Evolutionary conservation across 2,797 vertebrate species (phyloP), one percentile per base, ranked within the genome.

Genomic region (Zalophus californianus): DNA sequence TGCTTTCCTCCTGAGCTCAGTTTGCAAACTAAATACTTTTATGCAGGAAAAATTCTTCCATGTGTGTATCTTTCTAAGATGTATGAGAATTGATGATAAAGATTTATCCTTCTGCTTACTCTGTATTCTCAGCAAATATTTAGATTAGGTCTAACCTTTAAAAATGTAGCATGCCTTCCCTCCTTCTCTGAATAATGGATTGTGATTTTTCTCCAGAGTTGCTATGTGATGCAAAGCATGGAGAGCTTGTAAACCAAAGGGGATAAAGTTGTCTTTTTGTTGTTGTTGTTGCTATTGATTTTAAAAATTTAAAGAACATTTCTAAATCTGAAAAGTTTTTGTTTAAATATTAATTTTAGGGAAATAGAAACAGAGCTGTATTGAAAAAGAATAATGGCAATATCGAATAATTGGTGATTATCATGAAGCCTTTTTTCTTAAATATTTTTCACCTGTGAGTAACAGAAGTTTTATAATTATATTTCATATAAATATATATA

Each of bases 51-150:
- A 23, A 32, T 44, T 72, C 44, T 29, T 54, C 41, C 52, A 93
- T 70, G 64, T 91, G 50, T 56, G 6, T 29, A n/a, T 92, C 87
- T 94, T 95, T 93, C n/a, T 52, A 78, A 91, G 70, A 56, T 52
- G 89, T 13, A 86, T 35, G 58, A 93, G 90, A 91, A 68, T n/a
- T 35, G 50, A 87, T 41, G 68, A 75, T 86, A 93, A 82, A 85
- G 54, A 66, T 90, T n/a, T 80, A 78, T 41, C 41, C 27, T 75
- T 80, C 77, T 87, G 60, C 35, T 90, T 73, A 68, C 15, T 91
- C n/a, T 91, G 48, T 82, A 18, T 97, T 93, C 62, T 96, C 56
- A 70, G 56, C 54, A 82, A 85, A 91, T 79, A 92, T 80, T 95
- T 79, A 64, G 29, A 87, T 93, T 80, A 72, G 44, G 11, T 70